phyloP scores from a whole-genome alignment of 2,797 vertebrate genomes.

The Artibeus lituratus region DNA sequence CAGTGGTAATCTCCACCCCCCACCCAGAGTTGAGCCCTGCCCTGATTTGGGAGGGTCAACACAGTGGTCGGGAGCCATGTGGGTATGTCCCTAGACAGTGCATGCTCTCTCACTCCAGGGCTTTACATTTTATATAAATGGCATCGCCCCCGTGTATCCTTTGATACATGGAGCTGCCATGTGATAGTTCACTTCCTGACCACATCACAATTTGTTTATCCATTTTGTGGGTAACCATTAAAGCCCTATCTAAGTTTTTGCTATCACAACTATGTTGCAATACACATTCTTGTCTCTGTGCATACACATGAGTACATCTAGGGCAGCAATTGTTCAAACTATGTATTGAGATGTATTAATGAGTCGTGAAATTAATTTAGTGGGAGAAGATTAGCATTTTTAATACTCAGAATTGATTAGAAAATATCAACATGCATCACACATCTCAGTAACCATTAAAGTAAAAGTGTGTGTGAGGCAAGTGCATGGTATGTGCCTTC shows the following conservation, averaged over 20 bases:
- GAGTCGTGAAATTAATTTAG: not conserved
- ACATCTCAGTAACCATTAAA: not conserved
- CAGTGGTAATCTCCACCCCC: not conserved
- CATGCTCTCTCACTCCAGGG: not conserved
- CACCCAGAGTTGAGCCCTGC: not conserved
- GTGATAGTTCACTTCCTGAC: not conserved
- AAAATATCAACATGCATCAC: not conserved
- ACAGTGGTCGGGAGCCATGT: not conserved
- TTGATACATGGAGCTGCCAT: not conserved
- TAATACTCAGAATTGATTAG: not conserved
- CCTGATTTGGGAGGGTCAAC: not conserved
- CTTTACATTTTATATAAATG: not conserved
- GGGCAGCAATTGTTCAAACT: not conserved
- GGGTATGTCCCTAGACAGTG: not conserved
- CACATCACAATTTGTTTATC: not conserved
- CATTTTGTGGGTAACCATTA: not conserved
- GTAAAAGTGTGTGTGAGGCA: not conserved
- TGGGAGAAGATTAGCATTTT: not conserved
- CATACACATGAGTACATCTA: not conserved
- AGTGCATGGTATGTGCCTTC: accelerated
- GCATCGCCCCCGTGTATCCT: not conserved
- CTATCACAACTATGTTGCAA: not conserved
- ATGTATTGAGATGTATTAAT: not conserved
- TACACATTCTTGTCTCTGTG: not conserved
- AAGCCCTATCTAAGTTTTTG: not conserved